Evolutionary conservation across 2,113 vertebrate genomes (phyloP), one percentile per base, ranked within the genome.

Genomic region (Solea senegalensis): DNA sequence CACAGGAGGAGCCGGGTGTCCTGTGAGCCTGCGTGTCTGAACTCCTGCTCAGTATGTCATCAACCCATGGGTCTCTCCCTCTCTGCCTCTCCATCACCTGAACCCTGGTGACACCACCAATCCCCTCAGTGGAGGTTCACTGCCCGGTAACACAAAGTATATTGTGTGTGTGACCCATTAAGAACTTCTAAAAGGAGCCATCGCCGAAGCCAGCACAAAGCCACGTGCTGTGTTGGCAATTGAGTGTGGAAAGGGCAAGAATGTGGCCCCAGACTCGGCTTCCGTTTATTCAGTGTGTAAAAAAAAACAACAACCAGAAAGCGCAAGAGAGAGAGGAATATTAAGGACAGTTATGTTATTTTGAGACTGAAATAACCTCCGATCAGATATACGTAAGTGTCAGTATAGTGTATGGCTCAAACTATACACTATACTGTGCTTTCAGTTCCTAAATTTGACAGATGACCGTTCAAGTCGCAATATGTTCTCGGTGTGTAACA

Each of bases 201-300:
- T 80, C 75, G 61, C 65, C 11, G 70, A 84, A 69, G 80, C 56
- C 65, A 74, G 71, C 67, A 84, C 78, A 82, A 78, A 89, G 73
- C 83, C 85, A 81, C 70, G 78, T 88, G 89, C 83, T 89, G 83
- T 81, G 78, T 77, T 83, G 75, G 84, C 74, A 86, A 71, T 81
- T 69, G 70, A 86, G 77, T 82, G 83, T 77, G 83, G 65, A 80
- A 78, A 84, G 80, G 72, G 71, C 81, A 90, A 75, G 87, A 90
- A 90, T 89, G 86, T 82, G 72, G 85, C 78, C 83, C 68, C 57
- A 82, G 72, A 72, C 83, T 81, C 72, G 55, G 83, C 81, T 81
- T 73, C 68, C 75, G 77, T 71, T 80, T 67, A 72, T 72, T 78
- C 68, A 69, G 67, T 49, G 62, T 76, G 65, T 58, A 43, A 12